phyloP scores from a whole-genome alignment of 2,113 vertebrate genomes.

The Cercocebus atys region DNA sequence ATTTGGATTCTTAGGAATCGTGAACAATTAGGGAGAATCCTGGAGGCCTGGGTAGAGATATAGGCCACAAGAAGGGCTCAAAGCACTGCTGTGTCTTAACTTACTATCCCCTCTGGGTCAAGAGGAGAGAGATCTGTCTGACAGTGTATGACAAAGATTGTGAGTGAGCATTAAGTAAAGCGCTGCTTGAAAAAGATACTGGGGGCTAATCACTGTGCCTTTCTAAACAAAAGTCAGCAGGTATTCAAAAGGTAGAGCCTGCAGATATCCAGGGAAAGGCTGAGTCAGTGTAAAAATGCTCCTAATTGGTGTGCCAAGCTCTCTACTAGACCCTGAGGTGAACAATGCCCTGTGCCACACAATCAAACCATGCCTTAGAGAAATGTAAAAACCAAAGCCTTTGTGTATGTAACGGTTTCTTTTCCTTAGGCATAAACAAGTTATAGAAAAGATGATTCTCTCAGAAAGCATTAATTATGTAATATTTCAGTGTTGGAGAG shows the following conservation, averaged over 20 bases:
- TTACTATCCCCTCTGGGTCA: neutral
- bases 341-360: neutral
- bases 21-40: neutral
- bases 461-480: neutral
- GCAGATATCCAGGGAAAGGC: neutral
- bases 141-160: neutral
- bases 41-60: neutral
- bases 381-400: neutral
- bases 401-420: neutral
- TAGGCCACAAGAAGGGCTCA: neutral
- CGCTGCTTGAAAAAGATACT: neutral
- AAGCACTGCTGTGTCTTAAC: neutral
- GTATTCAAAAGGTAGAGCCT: neutral
- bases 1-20: neutral
- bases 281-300: neutral
- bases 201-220: neutral
- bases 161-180: neutral
- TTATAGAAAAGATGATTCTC: neutral
- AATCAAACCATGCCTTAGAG: neutral
- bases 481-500: neutral
- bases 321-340: neutral
- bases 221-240: conserved; percentile 43
- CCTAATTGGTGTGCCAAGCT: neutral
- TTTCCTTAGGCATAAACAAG: conserved; percentile 28
- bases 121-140: neutral